Evolutionary conservation across 2,797 vertebrate species (phyloP).

Genomic region (Channallabes apus): DNA sequence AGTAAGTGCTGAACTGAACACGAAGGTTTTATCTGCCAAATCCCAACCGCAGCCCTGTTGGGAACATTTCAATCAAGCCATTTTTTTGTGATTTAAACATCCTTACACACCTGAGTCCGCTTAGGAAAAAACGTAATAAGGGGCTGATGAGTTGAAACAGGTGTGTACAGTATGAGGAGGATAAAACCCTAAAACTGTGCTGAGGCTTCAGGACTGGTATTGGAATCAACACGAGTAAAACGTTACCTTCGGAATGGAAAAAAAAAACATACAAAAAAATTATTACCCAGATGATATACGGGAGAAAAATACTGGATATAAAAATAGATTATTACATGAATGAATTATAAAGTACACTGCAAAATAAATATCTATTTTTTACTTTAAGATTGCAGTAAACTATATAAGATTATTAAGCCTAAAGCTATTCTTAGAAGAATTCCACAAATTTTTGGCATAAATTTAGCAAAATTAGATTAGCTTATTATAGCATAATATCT

Average conservation of each 20-base stretch:
- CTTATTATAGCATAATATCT: too few relatives aligned
- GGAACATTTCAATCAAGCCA: not conserved
- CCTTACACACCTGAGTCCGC: not conserved
- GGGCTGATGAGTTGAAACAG: not conserved
- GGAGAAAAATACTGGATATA: not conserved
- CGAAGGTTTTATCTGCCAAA: slow-evolving; percentile 14
- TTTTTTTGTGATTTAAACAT: slow-evolving; percentile 8
- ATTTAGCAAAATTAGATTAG: too few relatives aligned
- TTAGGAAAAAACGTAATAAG: not conserved
- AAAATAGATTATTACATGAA: not conserved
- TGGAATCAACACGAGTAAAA: not conserved
- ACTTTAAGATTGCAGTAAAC: too few relatives aligned
- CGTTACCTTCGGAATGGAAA: not conserved
- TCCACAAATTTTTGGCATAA: too few relatives aligned
- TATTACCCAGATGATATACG: not conserved
- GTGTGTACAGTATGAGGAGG: not conserved
- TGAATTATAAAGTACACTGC: too few relatives aligned
- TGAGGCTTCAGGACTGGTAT: not conserved
- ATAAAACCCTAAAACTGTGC: not conserved
- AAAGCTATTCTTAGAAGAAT: too few relatives aligned
- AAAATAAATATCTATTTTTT: too few relatives aligned
- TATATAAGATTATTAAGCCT: too few relatives aligned
- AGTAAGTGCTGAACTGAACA: slow-evolving; percentile 6
- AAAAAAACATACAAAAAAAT: not conserved
- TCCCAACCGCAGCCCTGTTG: not conserved